These are phyloP conservation scores for Antrozous pallidus DNA, from an alignment of 2,797 vertebrate genomes.

Conservation along the genomic window DNA sequence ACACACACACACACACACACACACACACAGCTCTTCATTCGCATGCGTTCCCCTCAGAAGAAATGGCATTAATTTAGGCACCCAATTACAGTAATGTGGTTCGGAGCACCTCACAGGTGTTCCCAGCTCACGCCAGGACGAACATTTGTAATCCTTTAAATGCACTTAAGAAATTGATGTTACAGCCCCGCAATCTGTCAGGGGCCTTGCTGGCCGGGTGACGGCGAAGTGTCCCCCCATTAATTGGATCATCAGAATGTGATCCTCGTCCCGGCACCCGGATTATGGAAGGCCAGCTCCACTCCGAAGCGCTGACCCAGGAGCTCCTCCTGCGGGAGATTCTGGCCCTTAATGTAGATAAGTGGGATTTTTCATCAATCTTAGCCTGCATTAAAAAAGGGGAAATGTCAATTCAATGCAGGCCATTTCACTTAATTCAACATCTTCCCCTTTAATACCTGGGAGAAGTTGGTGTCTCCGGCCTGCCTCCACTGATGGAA, in stretches of 20 bases:
- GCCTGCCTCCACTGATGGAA: slow-evolving; percentile 83
- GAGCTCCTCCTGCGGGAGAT: slow-evolving; percentile 86
- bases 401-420: slow-evolving; percentile 87
- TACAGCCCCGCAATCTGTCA: slow-evolving; percentile 92
- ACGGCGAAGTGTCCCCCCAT: slow-evolving; percentile 90
- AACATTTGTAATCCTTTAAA: slow-evolving; percentile 99
- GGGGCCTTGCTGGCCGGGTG: slow-evolving; percentile 91
- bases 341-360: slow-evolving; percentile 98
- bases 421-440: slow-evolving; percentile 88
- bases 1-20: no score
- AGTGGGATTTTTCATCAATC: slow-evolving; percentile 96
- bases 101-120: slow-evolving; percentile 87
- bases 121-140: slow-evolving; percentile 89
- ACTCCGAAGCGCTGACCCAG: slow-evolving; percentile 86
- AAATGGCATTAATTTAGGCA: slow-evolving; percentile 87
- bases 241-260: slow-evolving; percentile 99
- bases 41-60: slow-evolving; percentile 80
- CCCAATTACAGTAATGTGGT: slow-evolving; percentile 93
- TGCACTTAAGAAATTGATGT: slow-evolving; percentile 99
- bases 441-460: slow-evolving; percentile 90
- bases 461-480: slow-evolving; percentile 83
- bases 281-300: slow-evolving; percentile 98
- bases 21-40: no score
- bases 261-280: slow-evolving; percentile 91
- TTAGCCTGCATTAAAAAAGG: slow-evolving; percentile 87